A percentile compares a stretch with the other conserved stretches of the same genome.
These are phyloP conservation scores for Porphyrio hochstetteri DNA, from an alignment of 2,113 vertebrate species.

Conservation along the genomic window DNA sequence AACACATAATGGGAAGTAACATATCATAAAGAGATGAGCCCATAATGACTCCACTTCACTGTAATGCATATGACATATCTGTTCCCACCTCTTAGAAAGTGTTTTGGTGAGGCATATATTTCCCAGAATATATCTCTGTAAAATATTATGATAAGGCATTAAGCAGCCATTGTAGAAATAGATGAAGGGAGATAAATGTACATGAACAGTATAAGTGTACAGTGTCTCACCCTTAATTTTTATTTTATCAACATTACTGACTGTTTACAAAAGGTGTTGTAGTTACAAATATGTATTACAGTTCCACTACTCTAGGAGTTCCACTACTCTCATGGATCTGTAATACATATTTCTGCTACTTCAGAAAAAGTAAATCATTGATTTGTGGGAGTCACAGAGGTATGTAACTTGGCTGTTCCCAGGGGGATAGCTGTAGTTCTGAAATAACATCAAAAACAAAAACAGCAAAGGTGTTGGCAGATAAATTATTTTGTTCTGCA, in stretches of 20 bases:
- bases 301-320: background rate
- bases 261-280: background rate
- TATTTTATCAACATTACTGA: background rate
- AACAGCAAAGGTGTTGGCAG: background rate
- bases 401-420: background rate
- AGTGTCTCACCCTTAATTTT: background rate
- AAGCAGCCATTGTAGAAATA: background rate
- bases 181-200: background rate
- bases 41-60: background rate
- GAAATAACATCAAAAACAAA: background rate
- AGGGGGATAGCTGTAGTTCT: background rate
- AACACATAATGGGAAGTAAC: background rate
- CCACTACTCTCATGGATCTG: background rate
- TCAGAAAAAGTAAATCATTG: background rate
- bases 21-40: background rate
- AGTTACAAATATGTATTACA: background rate
- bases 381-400: background rate
- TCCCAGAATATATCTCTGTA: background rate
- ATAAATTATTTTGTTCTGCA: background rate
- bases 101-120: background rate
- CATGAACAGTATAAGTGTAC: background rate
- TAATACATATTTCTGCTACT: background rate
- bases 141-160: background rate
- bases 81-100: background rate
- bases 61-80: background rate